Evolutionary conservation across 2,888 invertebrate species (phyloP).

Genomic region (Augiades crinisus): DNA sequence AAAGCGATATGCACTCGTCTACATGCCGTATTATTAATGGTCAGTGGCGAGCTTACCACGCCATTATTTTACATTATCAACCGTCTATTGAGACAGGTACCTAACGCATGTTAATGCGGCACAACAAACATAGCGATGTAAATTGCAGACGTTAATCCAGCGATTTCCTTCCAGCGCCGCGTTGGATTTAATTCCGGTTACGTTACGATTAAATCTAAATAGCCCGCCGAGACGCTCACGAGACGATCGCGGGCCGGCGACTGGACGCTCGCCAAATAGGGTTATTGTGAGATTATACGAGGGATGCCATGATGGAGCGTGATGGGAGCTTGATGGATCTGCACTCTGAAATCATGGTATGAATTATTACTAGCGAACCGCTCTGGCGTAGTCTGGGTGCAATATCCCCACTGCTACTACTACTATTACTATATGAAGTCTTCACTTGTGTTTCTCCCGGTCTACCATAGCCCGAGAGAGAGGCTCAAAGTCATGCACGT

Average conservation of each 20-base stretch:
- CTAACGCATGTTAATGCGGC: neutral
- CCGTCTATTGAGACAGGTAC: neutral
- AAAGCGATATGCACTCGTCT: too few species aligned
- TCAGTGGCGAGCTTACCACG: too few species aligned
- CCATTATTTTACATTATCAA: neutral
- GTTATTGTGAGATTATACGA: slow-evolving; percentile 36
- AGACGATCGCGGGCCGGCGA: slow-evolving; percentile 31
- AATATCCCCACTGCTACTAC: too few species aligned
- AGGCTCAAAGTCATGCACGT: too few species aligned
- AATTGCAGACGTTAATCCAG: slow-evolving; percentile 37
- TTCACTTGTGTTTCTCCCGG: too few species aligned
- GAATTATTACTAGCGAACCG: too few species aligned
- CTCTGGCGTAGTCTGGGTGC: too few species aligned
- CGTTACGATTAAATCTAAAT: slow-evolving; percentile 39
- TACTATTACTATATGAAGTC: too few species aligned
- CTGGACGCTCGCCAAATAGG: slow-evolving; percentile 36
- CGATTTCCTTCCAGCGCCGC: slow-evolving; percentile 29
- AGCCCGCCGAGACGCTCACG: slow-evolving; percentile 28
- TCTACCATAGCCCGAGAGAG: too few species aligned
- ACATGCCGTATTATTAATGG: too few species aligned
- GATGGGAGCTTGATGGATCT: too few species aligned
- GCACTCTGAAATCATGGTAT: too few species aligned
- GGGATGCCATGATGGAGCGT: slow-evolving; percentile 22
- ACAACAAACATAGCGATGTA: slow-evolving; percentile 33
- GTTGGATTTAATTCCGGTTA: slow-evolving; percentile 39